phyloP scores from a whole-genome alignment of 1,140 invertebrate species.

The Hestina assimilis region DNA sequence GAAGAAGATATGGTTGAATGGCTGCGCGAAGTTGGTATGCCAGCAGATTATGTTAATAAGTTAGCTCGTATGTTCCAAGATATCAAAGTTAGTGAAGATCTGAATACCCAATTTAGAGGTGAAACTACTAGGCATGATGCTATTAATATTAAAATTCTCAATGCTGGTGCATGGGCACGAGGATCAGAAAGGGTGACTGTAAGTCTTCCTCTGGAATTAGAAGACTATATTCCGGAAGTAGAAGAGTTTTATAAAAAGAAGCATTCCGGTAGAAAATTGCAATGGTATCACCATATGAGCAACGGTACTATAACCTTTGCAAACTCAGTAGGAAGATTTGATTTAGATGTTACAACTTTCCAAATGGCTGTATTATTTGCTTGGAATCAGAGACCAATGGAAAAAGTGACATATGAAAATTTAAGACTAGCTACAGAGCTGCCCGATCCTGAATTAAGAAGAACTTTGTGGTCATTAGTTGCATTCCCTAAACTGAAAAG shows the following conservation, averaged over 20 bases:
- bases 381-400: constrained; percentile 97
- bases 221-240: constrained; percentile 99
- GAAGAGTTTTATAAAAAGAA: constrained; percentile 97
- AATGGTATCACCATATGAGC: constrained; percentile 99
- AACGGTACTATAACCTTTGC: constrained; percentile 98
- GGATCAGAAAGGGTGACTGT: constrained; percentile 96
- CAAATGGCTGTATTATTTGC: constrained; percentile 99
- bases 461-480: constrained; percentile 98
- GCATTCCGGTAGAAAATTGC: constrained; percentile 97
- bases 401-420: constrained; percentile 97
- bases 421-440: constrained; percentile 96
- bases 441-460: constrained; percentile 95
- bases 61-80: constrained; percentile 98
- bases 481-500: constrained; percentile 98
- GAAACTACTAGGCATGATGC: constrained; percentile 83
- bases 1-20: constrained; percentile 99
- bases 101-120: constrained; percentile 95
- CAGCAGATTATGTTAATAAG: constrained; percentile 99
- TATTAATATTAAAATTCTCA: constrained; percentile 96
- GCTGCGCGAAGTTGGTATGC: constrained; percentile 97
- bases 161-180: constrained; percentile 98
- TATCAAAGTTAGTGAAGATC: constrained; percentile 98
- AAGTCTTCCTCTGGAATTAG: constrained; percentile 96
- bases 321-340: constrained; percentile 95
- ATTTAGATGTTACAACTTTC: constrained; percentile 99